phyloP scores from a whole-genome alignment of 2,113 vertebrate species.

The Oreamnos americanus region DNA sequence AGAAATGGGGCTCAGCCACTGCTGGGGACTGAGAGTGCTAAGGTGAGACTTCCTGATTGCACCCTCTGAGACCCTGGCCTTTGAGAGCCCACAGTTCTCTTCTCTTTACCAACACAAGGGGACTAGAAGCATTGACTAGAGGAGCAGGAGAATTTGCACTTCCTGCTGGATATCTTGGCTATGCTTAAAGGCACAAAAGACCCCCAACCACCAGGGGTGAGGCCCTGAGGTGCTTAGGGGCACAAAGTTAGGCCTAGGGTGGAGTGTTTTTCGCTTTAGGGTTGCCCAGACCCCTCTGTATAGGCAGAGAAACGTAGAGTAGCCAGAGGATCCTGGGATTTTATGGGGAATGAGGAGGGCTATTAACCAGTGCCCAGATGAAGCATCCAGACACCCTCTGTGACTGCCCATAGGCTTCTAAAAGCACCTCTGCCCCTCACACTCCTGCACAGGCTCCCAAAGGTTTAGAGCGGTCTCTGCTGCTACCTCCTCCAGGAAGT shows the following conservation, averaged over 20 bases:
- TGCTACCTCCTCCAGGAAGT: slow-evolving; percentile 54
- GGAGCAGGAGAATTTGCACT: slow-evolving; percentile 60
- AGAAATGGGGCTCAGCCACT: not conserved
- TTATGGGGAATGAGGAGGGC: not conserved
- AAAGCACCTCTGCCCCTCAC: not conserved
- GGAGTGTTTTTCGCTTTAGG: not conserved
- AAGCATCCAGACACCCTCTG: not conserved
- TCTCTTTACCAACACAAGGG: not conserved
- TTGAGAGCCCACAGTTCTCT: not conserved
- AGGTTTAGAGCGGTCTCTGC: not conserved
- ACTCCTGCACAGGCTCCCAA: not conserved
- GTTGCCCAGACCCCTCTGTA: not conserved
- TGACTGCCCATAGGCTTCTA: not conserved
- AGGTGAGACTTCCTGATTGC: not conserved
- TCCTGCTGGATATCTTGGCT: slow-evolving; percentile 56
- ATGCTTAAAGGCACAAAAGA: slow-evolving; percentile 17
- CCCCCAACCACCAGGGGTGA: not conserved
- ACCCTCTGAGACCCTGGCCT: not conserved
- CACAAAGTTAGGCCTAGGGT: not conserved
- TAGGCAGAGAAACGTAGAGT: not conserved
- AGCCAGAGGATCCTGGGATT: not conserved
- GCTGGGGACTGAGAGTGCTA: not conserved
- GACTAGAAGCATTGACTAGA: slow-evolving; percentile 35
- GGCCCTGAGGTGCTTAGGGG: not conserved
- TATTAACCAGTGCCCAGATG: not conserved